phyloP scores from a whole-genome alignment of 2,113 vertebrate genomes.

The Danio rerio region DNA sequence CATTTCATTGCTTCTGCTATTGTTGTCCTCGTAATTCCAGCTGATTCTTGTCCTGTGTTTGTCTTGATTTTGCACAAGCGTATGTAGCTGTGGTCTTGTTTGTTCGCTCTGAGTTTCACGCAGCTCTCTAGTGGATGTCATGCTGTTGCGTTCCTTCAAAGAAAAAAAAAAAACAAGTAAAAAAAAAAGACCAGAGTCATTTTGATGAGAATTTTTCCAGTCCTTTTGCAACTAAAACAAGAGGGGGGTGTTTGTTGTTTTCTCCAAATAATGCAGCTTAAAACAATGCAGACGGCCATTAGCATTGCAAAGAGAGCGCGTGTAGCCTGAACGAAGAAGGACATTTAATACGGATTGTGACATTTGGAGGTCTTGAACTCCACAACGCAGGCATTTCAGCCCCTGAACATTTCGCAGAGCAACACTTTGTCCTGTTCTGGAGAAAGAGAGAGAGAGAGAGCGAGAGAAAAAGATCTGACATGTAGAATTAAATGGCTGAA shows the following conservation, averaged over 20 bases:
- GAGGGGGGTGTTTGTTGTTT: slow-evolving; percentile 49
- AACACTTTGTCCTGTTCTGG: background rate
- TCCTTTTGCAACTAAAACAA: background rate
- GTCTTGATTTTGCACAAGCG: background rate
- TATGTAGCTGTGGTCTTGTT: background rate
- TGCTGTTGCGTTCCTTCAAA: background rate
- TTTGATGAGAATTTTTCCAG: background rate
- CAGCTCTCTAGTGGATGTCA: background rate
- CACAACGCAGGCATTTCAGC: background rate
- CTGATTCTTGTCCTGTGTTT: background rate
- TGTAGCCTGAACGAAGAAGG: slow-evolving; percentile 1
- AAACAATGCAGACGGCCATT: slow-evolving; percentile 17
- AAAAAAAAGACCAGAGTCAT: too few species aligned
- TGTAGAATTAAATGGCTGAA: background rate
- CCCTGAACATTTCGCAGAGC: slow-evolving; percentile 14
- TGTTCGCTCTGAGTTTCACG: background rate
- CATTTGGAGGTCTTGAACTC: slow-evolving; percentile 36
- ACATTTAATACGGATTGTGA: slow-evolving; percentile 25
- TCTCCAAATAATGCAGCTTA: slow-evolving; percentile 54
- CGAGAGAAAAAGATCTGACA: background rate
- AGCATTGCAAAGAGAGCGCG: slow-evolving; percentile 23
- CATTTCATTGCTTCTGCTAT: background rate
- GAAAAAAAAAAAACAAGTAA: background rate
- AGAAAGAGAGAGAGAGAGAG: background rate
- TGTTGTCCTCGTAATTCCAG: background rate